Evolutionary conservation across 2,797 vertebrate species (phyloP).

Genomic region (Pempheris klunzingeri): DNA sequence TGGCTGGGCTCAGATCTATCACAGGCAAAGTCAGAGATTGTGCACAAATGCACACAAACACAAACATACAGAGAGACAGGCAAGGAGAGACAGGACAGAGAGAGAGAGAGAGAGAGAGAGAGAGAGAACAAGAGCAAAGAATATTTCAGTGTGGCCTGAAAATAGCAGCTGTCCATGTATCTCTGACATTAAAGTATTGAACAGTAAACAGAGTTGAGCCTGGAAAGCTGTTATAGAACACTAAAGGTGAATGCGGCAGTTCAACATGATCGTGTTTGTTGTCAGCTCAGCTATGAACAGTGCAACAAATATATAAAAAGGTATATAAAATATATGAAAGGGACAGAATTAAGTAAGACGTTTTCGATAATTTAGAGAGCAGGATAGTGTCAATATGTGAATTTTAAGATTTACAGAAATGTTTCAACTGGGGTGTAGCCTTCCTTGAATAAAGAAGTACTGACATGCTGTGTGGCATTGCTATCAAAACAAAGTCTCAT

Average conservation of each 20-base stretch:
- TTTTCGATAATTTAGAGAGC: constrained; percentile 17
- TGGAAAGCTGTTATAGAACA: constrained; percentile 8
- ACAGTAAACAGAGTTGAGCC: constrained; percentile 13
- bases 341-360: neutral
- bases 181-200: constrained; percentile 41
- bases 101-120: neutral
- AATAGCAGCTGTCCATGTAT: constrained; percentile 38
- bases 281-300: constrained; percentile 5
- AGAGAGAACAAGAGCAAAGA: neutral
- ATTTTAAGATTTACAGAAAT: constrained; percentile 37
- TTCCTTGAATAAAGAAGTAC: constrained; percentile 35
- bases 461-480: constrained; percentile 32
- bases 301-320: neutral
- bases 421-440: constrained; percentile 30
- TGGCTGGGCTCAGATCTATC: constrained; percentile 53
- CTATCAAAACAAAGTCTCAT: constrained; percentile 59
- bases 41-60: constrained; percentile 20
- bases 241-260: constrained; percentile 11
- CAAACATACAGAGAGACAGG: constrained; percentile 9
- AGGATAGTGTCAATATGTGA: constrained; percentile 1
- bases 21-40: constrained; percentile 32
- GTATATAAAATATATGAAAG: neutral
- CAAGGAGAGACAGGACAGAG: constrained; percentile 14
- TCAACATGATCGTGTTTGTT: constrained; percentile 6
- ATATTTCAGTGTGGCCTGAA: constrained; percentile 29